Evolutionary conservation across 2,797 vertebrate species (phyloP).

Genomic region (Pseudomugil tenellus): DNA sequence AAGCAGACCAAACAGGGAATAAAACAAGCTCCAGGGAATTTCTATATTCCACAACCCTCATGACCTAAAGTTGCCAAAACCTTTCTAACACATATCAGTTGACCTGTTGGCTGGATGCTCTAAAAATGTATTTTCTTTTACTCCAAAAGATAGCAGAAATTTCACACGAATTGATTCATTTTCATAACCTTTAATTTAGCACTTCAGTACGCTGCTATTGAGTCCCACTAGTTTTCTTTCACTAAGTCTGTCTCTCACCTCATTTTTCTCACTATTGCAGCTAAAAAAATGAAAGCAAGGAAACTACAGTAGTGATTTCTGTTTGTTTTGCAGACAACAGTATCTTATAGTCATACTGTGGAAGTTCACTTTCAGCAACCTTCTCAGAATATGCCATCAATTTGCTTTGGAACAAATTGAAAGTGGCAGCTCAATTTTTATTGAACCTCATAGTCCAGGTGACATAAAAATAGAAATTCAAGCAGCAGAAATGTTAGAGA

Average conservation of each 20-base stretch:
- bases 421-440: conserved; percentile 15
- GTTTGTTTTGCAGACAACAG: conserved; percentile 13
- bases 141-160: background rate
- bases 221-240: background rate
- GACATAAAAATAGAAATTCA: background rate
- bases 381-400: background rate
- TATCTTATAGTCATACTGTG: background rate
- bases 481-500: conserved; percentile 12
- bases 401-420: conserved; percentile 1
- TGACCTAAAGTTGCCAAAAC: background rate
- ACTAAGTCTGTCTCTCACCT: background rate
- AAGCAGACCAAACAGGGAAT: background rate
- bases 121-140: background rate
- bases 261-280: conserved; percentile 4
- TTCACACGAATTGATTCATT: background rate
- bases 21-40: background rate
- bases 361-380: conserved; percentile 7
- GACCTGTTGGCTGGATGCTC: background rate
- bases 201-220: conserved; percentile 16
- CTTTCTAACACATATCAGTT: background rate
- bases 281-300: conserved; percentile 19
- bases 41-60: background rate
- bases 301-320: background rate
- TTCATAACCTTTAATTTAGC: conserved; percentile 27
- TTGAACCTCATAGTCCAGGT: conserved; percentile 4